A percentile compares a stretch with the other conserved stretches of the same genome.
Evolutionary conservation across 1,140 invertebrate species (phyloP).

Genomic region (Limonius californicus): DNA sequence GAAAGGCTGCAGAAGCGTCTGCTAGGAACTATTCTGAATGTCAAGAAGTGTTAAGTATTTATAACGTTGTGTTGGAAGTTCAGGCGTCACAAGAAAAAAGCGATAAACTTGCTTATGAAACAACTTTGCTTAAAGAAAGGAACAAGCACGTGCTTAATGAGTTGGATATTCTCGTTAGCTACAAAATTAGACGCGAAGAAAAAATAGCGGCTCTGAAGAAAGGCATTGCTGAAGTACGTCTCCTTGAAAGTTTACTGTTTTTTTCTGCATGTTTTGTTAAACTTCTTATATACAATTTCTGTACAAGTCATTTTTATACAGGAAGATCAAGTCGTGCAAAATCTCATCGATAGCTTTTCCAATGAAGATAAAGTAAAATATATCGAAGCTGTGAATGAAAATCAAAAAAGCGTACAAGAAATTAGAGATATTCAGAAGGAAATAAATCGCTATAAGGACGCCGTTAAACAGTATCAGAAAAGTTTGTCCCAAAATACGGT

Average conservation of each 20-base stretch:
- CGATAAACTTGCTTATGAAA: slow-evolving; percentile 26
- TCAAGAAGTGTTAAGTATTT: slow-evolving; percentile 26
- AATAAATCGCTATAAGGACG: slow-evolving; percentile 14
- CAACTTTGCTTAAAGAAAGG: slow-evolving; percentile 22
- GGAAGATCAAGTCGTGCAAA: slow-evolving; percentile 23
- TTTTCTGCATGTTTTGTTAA: too few species aligned
- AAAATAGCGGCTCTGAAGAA: slow-evolving; percentile 24
- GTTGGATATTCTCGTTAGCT: slow-evolving; percentile 26
- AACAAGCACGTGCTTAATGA: slow-evolving; percentile 26
- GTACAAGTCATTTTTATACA: too few species aligned
- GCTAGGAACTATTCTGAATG: slow-evolving; percentile 25
- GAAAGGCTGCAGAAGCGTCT: slow-evolving; percentile 22
- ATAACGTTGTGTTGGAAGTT: slow-evolving; percentile 30
- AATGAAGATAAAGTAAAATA: slow-evolving; percentile 26
- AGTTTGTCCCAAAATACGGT: neutral
- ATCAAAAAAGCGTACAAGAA: slow-evolving; percentile 21
- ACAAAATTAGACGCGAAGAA: slow-evolving; percentile 27
- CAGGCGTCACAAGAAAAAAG: slow-evolving; percentile 27
- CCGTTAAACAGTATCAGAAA: neutral
- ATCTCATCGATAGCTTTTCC: slow-evolving; percentile 28
- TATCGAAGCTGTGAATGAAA: slow-evolving; percentile 22
- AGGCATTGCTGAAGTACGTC: slow-evolving; percentile 22
- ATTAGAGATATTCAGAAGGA: slow-evolving; percentile 22
- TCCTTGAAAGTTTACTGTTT: too few species aligned
- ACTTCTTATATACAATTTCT: too few species aligned